Conservation (phyloP, 2,888 invertebrate genomes). For the Aproaerema taeniolella region DNA sequence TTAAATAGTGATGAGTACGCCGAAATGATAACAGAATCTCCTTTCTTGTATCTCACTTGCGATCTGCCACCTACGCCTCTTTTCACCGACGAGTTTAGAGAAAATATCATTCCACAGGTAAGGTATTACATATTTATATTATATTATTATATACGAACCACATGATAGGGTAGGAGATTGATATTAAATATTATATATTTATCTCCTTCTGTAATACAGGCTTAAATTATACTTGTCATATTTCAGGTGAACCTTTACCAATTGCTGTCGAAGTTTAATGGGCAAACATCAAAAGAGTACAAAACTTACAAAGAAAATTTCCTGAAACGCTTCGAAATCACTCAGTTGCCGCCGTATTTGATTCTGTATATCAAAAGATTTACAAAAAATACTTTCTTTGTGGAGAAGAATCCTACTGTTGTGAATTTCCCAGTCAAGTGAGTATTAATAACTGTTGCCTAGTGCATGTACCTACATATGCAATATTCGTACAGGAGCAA, state of each 20-base stretch:
- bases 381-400: slow-evolving; percentile 98
- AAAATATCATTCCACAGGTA: slow-evolving; percentile 99
- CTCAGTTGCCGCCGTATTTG: slow-evolving; percentile 93
- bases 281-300: slow-evolving; percentile 96
- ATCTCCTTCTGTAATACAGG: background rate
- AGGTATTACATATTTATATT: too few species aligned
- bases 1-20: slow-evolving; percentile 91
- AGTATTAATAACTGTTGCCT: too few species aligned
- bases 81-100: slow-evolving; percentile 97
- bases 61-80: slow-evolving; percentile 98
- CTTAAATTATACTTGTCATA: too few species aligned
- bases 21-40: slow-evolving; percentile 91
- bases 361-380: slow-evolving; percentile 98
- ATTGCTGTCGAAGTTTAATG: slow-evolving; percentile 97
- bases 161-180: too few species aligned
- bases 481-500: too few species aligned
- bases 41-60: slow-evolving; percentile 97
- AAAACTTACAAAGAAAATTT: slow-evolving; percentile 99
- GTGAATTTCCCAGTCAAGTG: slow-evolving; percentile 99
- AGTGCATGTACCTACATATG: background rate
- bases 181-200: background rate
- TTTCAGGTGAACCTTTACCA: slow-evolving; percentile 94
- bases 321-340: slow-evolving; percentile 97
- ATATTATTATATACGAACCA: too few species aligned
- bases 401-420: slow-evolving; percentile 99